Percentiles rank a stretch among this genome's conserved stretches.
These are phyloP conservation scores for Andrena trimmerana DNA, from an alignment of 2,888 invertebrate genomes.

Conservation along the genomic window DNA sequence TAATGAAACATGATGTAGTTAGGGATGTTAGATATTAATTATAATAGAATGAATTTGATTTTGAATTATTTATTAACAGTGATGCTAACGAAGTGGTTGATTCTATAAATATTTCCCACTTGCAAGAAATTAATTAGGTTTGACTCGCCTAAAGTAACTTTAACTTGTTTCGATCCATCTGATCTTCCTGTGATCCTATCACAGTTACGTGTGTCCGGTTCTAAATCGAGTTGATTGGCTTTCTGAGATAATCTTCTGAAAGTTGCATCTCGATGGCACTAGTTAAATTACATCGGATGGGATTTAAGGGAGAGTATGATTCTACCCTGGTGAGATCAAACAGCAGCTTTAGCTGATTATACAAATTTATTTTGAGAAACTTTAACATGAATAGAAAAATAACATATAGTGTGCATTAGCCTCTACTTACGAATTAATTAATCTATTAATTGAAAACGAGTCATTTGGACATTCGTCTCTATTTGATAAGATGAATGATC, in stretches of 20 bases:
- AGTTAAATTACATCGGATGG: neutral
- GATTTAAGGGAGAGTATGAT: neutral
- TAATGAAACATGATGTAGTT: neutral
- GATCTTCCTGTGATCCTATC: neutral
- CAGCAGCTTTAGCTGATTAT: neutral
- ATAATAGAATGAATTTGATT: neutral
- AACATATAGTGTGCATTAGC: too few relatives aligned
- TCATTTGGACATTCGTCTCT: too few relatives aligned
- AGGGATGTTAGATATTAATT: neutral
- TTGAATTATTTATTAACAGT: too few relatives aligned
- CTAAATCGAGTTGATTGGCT: neutral
- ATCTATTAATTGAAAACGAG: too few relatives aligned
- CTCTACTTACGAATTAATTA: too few relatives aligned
- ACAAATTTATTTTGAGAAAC: neutral
- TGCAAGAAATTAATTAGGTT: neutral
- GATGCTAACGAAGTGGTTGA: neutral
- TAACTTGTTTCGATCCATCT: neutral
- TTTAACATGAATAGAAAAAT: too few relatives aligned
- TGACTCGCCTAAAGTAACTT: neutral
- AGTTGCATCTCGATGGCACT: neutral
- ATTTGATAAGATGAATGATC: too few relatives aligned
- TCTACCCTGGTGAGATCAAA: neutral
- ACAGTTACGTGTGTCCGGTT: neutral
- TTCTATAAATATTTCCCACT: neutral
- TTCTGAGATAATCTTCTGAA: conserved; percentile 1